phyloP scores from a whole-genome alignment of 2,797 vertebrate genomes.

The Natrix natrix region DNA sequence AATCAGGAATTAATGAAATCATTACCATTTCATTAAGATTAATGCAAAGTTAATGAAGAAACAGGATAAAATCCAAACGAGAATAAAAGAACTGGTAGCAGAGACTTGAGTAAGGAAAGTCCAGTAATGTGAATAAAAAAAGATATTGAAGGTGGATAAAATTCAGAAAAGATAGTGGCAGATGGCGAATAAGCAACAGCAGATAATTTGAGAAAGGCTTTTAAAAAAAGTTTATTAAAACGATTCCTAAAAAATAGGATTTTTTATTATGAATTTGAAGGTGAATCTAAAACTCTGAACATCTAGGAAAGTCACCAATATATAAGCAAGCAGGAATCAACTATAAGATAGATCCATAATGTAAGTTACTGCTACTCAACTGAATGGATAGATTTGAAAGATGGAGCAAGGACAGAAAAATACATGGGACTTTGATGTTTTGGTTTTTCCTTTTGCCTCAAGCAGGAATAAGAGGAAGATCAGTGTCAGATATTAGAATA shows the following conservation, averaged over 20 bases:
- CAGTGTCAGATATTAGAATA: neutral
- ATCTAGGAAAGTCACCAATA: neutral
- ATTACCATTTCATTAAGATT: neutral
- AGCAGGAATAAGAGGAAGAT: neutral
- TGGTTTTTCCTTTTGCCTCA: neutral
- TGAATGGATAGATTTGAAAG: neutral
- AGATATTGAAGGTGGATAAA: neutral
- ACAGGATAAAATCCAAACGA: neutral
- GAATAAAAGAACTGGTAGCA: neutral
- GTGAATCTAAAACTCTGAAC: neutral
- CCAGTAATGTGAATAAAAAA: neutral
- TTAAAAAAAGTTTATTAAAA: neutral
- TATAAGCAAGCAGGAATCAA: neutral
- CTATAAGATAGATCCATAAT: neutral
- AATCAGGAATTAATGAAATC: neutral
- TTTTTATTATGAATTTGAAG: neutral
- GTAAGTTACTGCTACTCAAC: neutral
- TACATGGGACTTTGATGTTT: neutral
- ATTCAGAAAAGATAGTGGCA: neutral
- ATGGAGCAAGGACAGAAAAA: neutral
- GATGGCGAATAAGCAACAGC: neutral
- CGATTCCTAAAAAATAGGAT: neutral
- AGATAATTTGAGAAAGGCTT: neutral
- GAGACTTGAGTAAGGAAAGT: neutral
- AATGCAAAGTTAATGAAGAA: neutral